These are phyloP conservation scores for Drosophila kanapiae DNA, from an alignment of 1,140 invertebrate genomes.

Conservation along the genomic window DNA sequence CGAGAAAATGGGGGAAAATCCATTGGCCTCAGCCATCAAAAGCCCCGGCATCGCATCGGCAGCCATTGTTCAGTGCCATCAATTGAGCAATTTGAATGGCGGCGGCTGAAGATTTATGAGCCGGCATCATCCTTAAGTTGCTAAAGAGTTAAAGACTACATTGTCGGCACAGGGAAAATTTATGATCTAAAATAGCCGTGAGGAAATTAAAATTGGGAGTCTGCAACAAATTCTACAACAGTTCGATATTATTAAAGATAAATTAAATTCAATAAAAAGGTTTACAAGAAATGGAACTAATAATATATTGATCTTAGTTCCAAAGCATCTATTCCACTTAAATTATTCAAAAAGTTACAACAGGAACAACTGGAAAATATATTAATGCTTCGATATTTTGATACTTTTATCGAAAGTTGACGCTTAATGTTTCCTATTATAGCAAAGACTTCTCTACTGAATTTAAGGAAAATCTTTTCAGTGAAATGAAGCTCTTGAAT, in stretches of 20 bases:
- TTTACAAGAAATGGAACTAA: too few relatives aligned
- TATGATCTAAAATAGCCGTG: not conserved
- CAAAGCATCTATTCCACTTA: too few relatives aligned
- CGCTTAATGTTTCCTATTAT: too few relatives aligned
- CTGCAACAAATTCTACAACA: not conserved
- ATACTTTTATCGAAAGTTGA: too few relatives aligned
- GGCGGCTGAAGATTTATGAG: conserved; percentile 61
- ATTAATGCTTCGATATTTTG: too few relatives aligned
- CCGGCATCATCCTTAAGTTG: conserved; percentile 19
- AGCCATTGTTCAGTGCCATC: conserved; percentile 55
- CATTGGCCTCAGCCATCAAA: conserved; percentile 28
- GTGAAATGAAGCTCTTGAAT: not conserved
- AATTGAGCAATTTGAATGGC: conserved; percentile 62
- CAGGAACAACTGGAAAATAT: too few relatives aligned
- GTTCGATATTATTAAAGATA: too few relatives aligned
- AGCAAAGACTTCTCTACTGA: not conserved
- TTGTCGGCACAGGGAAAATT: conserved; percentile 6
- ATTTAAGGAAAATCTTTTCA: not conserved
- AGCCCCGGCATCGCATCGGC: conserved; percentile 12
- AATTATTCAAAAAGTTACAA: too few relatives aligned
- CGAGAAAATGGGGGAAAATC: conserved; percentile 31
- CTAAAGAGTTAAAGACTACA: conserved; percentile 35
- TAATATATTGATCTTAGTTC: too few relatives aligned
- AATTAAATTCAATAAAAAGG: too few relatives aligned
- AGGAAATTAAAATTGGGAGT: not conserved